A percentile compares a stretch with the other conserved stretches of the same genome.
Conservation (phyloP, 2,888 invertebrate species). For the Dynastes hyllus region DNA sequence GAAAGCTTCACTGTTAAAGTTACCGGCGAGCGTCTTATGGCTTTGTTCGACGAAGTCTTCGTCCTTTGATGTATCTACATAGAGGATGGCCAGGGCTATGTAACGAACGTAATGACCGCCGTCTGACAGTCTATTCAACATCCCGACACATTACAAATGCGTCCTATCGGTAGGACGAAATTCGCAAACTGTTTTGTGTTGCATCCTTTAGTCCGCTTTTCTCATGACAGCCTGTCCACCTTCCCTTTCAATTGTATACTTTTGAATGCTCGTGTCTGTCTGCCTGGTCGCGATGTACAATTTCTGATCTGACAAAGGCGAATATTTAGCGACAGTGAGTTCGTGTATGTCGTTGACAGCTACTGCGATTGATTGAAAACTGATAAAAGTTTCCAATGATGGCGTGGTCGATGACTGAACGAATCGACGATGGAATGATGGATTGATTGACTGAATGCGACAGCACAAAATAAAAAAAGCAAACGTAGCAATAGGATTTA, state of each 20-base stretch:
- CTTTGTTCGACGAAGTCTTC: conserved; percentile 35
- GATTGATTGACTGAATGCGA: conserved; percentile 46
- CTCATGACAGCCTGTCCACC: conserved; percentile 12
- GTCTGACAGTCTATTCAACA: conserved; percentile 43
- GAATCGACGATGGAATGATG: conserved; percentile 41
- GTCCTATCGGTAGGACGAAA: conserved; percentile 31
- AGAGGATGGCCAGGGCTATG: conserved; percentile 31
- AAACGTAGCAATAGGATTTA: conserved; percentile 32
- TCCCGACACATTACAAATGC: conserved; percentile 47
- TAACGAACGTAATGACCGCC: conserved; percentile 44
- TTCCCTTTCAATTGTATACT: conserved; percentile 33
- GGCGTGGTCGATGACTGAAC: conserved; percentile 44
- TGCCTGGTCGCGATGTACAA: conserved; percentile 24
- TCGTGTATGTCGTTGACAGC: conserved; percentile 38
- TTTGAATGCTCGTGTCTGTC: conserved; percentile 4
- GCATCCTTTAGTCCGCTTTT: conserved; percentile 35
- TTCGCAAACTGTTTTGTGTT: conserved; percentile 37
- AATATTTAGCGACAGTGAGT: conserved; percentile 42
- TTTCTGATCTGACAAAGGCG: conserved; percentile 30
- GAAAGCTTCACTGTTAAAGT: conserved; percentile 22
- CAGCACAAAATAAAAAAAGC: conserved; percentile 36
- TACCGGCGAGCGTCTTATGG: conserved; percentile 25
- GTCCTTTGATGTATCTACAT: conserved; percentile 40
- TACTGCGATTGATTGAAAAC: conserved; percentile 45
- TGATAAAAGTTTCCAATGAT: conserved; percentile 40